phyloP scores from a whole-genome alignment of 64 coral and sea anemone species.

The Trachythela sp. region DNA sequence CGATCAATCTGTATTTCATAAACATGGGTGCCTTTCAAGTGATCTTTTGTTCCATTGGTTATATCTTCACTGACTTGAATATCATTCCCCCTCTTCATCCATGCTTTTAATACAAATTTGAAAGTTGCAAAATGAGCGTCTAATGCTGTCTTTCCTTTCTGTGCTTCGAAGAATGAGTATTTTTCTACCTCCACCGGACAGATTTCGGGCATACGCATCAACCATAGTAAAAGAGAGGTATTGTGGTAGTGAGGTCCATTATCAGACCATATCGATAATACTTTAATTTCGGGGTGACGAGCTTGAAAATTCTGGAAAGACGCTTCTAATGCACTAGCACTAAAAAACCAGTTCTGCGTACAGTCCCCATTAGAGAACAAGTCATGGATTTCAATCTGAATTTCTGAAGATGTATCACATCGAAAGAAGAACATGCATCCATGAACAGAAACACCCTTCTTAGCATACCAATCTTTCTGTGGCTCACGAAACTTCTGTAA shows the following conservation, averaged over 20 bases:
- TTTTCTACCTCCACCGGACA: constrained; percentile 18
- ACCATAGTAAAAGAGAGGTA: constrained; percentile 40
- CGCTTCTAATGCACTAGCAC: constrained; percentile 38
- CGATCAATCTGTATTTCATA: constrained; percentile 37
- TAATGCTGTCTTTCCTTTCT: constrained; percentile 60
- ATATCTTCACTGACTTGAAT: constrained; percentile 30
- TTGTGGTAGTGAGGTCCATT: constrained; percentile 55
- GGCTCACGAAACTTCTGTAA: constrained; percentile 43
- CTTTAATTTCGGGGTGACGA: constrained; percentile 24
- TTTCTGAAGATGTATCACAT: background rate
- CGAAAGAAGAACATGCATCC: constrained; percentile 45
- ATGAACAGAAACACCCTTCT: constrained; percentile 43
- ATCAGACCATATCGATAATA: constrained; percentile 46
- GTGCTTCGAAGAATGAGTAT: constrained; percentile 54
- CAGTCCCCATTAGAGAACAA: constrained; percentile 37
- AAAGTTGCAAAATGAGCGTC: constrained; percentile 58
- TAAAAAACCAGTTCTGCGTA: constrained; percentile 56
- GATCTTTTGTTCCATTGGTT: constrained; percentile 34
- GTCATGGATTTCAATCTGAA: constrained; percentile 46
- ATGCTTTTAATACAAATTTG: constrained; percentile 47
- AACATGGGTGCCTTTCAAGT: constrained; percentile 50
- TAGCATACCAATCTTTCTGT: constrained; percentile 58
- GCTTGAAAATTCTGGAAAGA: constrained; percentile 24
- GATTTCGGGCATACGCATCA: constrained; percentile 25
- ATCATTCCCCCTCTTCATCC: constrained; percentile 36